Evolutionary conservation across 2,888 invertebrate species (phyloP), one percentile per base, ranked within the genome.

Genomic region (Xestia sexstrigata): DNA sequence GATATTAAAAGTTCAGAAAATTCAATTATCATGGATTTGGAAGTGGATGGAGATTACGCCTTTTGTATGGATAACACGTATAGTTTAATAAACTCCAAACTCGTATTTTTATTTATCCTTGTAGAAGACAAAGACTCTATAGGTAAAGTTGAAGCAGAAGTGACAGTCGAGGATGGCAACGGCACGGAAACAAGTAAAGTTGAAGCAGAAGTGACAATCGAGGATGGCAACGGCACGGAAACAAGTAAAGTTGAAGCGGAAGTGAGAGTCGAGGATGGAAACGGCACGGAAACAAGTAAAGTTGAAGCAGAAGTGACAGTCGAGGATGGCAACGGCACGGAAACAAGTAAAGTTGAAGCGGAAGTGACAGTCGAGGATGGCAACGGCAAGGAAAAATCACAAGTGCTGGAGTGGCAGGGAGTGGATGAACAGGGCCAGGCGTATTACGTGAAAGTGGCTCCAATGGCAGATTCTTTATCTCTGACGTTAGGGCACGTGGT

Each of bases 41-140:
- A 94, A 60, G 91, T 94, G 52, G 97, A 97, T 63, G 99, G 99
- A 23, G 98, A 98, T 90, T 98, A 98, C 93, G 97, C 97, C 77
- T 97, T 99, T 87, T 99, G 99, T 92, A 98, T 99, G 93, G 99
- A 99, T 93, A 99, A 99, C 92, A 97, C 98, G 0, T 98, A 98
- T 93, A 98, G 98, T 92, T 95, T 97, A 72, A 98, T 98, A 90
- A 98, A 98, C 89, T 97, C 97, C 0, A 99, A 99, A 93, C 97
- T 98, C 0, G 98, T 99, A 0, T 98, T 98, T 92, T 98, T 99
- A 90, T 98, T 98, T 91, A 93, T 99, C 13, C 96, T 97, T 76
- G 96, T 98, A 9, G 98, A 98, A 87, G 96, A 97, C 78, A 97
- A 97, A 78, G 95, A 95, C 8, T 95, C 93, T 58, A 94, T 93